These are phyloP conservation scores for Plusia festucae DNA, from an alignment of 2,888 invertebrate species.

Conservation along the genomic window DNA sequence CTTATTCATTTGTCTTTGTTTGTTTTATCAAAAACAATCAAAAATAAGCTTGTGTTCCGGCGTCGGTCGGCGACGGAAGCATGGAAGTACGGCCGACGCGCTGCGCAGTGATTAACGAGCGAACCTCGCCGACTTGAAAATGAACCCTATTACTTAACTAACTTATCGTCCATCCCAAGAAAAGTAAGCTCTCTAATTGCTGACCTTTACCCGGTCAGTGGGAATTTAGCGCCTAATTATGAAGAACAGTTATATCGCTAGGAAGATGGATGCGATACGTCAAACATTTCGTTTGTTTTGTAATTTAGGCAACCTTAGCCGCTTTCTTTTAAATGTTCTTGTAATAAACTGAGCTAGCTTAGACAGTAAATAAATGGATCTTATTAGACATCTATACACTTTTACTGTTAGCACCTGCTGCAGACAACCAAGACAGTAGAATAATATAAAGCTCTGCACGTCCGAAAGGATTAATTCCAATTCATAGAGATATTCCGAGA, in stretches of 20 bases:
- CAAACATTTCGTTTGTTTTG: slow-evolving; percentile 53
- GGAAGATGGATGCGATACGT: slow-evolving; percentile 51
- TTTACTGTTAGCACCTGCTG: slow-evolving; percentile 2
- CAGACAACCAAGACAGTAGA: neutral
- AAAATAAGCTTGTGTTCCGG: slow-evolving; percentile 84
- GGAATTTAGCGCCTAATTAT: slow-evolving; percentile 58
- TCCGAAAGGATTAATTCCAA: neutral
- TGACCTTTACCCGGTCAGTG: slow-evolving; percentile 66
- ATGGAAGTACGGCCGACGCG: slow-evolving; percentile 74
- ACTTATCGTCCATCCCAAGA: slow-evolving; percentile 74
- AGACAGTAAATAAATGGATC: slow-evolving; percentile 33
- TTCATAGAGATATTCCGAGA: neutral
- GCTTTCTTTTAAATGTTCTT: slow-evolving; percentile 40
- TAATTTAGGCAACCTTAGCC: slow-evolving; percentile 46
- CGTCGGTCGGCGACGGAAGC: slow-evolving; percentile 78
- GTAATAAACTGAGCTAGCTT: slow-evolving; percentile 11
- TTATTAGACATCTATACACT: slow-evolving; percentile 14
- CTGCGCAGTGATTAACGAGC: slow-evolving; percentile 83
- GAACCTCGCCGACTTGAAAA: slow-evolving; percentile 79
- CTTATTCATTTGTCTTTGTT: slow-evolving; percentile 83
- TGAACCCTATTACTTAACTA: slow-evolving; percentile 84
- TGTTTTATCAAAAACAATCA: slow-evolving; percentile 88
- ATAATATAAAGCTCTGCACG: neutral
- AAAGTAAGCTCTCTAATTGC: slow-evolving; percentile 75
- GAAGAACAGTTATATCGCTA: slow-evolving; percentile 44